Base-by-base conservation (phyloP, 2,888 invertebrate genomes). In the Acanthopleura granulata region DNA sequence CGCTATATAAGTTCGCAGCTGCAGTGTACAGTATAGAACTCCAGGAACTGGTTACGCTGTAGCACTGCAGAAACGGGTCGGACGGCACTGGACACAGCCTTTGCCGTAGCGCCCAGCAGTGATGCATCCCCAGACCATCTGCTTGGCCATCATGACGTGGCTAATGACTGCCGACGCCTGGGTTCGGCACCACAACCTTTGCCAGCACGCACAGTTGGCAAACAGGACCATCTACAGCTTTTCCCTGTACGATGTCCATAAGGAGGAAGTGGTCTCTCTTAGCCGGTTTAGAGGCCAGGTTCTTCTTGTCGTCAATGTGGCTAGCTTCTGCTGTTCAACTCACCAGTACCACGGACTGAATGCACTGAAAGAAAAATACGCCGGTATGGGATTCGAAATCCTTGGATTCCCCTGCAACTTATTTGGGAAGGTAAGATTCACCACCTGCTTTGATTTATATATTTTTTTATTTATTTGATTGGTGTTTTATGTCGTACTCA, bases 391-490 rank as follows among this genome's bases (percentile, higher is more conserved):
- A 66, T 81, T 83, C 75, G 75, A 75, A 12, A 50, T 83, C 62
- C 73, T 83, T 12, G 83, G 83, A 0, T 75, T 82, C 25, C 83
- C 83, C 0, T 83, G 82, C 74, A 83, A 83, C 73, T 82, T 82
- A 73, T 83, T 83, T 72, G 78, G 77, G 14, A 72, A 76, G 80
- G 82, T 82, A 73, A 75, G 80, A 40, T 40, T n/a, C n/a, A n/a
- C n/a, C n/a, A n/a, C n/a, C n/a, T n/a, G n/a, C n/a, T n/a, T n/a
- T n/a, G n/a, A n/a, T n/a, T n/a, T n/a, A n/a, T n/a, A n/a, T n/a
- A n/a, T n/a, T n/a, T n/a, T n/a, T n/a, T n/a, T n/a, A n/a, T n/a
- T n/a, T n/a, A n/a, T n/a, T n/a, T n/a, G n/a, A n/a, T n/a, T n/a
- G n/a, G n/a, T n/a, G n/a, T n/a, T n/a, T n/a, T n/a, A n/a, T n/a